A percentile compares a stretch with the other conserved stretches of the same genome.
phyloP scores from a whole-genome alignment of 2,888 invertebrate species.

The Cryptophagus acutangulus region DNA sequence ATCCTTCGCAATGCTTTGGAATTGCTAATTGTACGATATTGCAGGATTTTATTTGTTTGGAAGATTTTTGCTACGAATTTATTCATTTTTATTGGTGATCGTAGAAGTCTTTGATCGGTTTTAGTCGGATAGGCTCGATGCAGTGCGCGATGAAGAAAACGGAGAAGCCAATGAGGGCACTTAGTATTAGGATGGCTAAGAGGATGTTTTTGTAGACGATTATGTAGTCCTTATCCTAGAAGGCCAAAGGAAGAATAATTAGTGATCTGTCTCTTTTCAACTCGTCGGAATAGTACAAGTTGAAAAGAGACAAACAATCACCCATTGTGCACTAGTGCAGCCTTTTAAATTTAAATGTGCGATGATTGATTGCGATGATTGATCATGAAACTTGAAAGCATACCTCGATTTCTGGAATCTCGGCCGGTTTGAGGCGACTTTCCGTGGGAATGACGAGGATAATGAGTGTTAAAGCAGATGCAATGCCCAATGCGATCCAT shows the following conservation, averaged over 20 bases:
- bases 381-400: not conserved
- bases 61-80: slow-evolving; percentile 11
- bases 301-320: slow-evolving; percentile 11
- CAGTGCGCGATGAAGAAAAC: slow-evolving; percentile 50
- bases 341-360: slow-evolving; percentile 11
- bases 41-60: too few relatives aligned
- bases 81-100: slow-evolving; percentile 15
- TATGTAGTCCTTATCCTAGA: slow-evolving; percentile 53
- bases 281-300: too few relatives aligned
- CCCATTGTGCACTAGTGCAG: not conserved
- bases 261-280: too few relatives aligned
- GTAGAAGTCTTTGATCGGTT: slow-evolving; percentile 45
- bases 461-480: slow-evolving; percentile 55
- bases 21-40: slow-evolving; percentile 25
- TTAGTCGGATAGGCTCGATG: slow-evolving; percentile 49
- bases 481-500: slow-evolving; percentile 54
- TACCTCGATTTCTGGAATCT: slow-evolving; percentile 2
- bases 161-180: slow-evolving; percentile 47
- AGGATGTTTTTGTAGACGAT: slow-evolving; percentile 52
- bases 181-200: slow-evolving; percentile 46
- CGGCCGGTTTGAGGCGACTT: too few relatives aligned
- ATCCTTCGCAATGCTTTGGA: slow-evolving; percentile 41
- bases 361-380: not conserved
- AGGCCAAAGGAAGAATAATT: too few relatives aligned
- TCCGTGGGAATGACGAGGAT: slow-evolving; percentile 57